A percentile compares a stretch with the other conserved stretches of the same genome.
phyloP scores from a whole-genome alignment of 2,888 invertebrate species.

The Brachypalpus laphriformis region DNA sequence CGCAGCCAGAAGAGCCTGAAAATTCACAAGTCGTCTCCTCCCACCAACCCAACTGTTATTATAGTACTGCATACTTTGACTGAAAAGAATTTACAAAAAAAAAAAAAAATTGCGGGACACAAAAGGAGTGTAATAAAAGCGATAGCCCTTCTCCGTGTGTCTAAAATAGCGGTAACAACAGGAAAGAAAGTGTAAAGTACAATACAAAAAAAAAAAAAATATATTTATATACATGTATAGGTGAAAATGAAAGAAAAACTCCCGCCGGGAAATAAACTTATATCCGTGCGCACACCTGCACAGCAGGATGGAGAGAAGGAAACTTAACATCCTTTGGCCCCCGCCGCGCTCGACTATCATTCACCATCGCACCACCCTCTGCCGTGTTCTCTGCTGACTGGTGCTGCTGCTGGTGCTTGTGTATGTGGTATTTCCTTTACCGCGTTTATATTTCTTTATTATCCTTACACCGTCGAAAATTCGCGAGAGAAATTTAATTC shows the following conservation, averaged over 20 bases:
- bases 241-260: conserved; percentile 60
- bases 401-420: conserved; percentile 2
- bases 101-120: neutral
- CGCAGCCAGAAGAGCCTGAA: conserved; percentile 5
- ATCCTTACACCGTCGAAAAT: conserved; percentile 72
- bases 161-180: conserved; percentile 35
- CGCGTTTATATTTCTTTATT: conserved; percentile 73
- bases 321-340: conserved; percentile 53
- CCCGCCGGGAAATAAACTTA: conserved; percentile 72
- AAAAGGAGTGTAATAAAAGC: conserved; percentile 54
- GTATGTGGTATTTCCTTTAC: conserved; percentile 66
- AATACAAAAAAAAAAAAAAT: neutral
- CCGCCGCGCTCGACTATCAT: conserved; percentile 54
- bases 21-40: conserved; percentile 13
- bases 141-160: conserved; percentile 53
- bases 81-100: conserved; percentile 12
- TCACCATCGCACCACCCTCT: conserved; percentile 32
- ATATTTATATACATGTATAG: neutral
- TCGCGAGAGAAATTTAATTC: conserved; percentile 74
- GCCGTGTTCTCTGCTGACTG: neutral
- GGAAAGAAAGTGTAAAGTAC: neutral
- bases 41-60: neutral
- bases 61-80: conserved; percentile 5
- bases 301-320: conserved; percentile 49
- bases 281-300: conserved; percentile 61